Percentiles rank a stretch among this genome's conserved stretches.
phyloP scores from a whole-genome alignment of 2,888 invertebrate species.

The Stenoptilia bipunctidactyla region DNA sequence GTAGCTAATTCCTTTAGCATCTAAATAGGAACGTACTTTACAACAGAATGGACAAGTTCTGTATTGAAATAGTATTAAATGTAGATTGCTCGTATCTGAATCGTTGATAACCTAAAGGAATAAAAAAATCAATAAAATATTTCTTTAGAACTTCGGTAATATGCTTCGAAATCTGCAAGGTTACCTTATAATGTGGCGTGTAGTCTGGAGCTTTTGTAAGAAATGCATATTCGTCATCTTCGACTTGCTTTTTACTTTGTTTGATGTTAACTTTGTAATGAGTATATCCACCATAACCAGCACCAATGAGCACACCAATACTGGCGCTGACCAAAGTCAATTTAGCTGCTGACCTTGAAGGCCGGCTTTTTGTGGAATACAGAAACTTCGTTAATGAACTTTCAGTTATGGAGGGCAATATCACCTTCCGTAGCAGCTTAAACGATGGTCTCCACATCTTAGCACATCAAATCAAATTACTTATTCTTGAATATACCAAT shows the following conservation, averaged over 20 bases:
- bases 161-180: slow-evolving; percentile 6
- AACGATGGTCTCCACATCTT: slow-evolving; percentile 54
- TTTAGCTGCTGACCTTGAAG: slow-evolving; percentile 51
- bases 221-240: slow-evolving; percentile 53
- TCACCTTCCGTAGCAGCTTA: slow-evolving; percentile 38
- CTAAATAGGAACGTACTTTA: slow-evolving; percentile 91
- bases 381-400: slow-evolving; percentile 33
- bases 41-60: slow-evolving; percentile 98
- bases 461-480: too few relatives aligned
- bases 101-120: slow-evolving; percentile 73
- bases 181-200: slow-evolving; percentile 63
- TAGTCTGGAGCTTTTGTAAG: slow-evolving; percentile 59
- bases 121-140: neutral
- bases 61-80: slow-evolving; percentile 94
- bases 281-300: slow-evolving; percentile 65
- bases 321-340: slow-evolving; percentile 70
- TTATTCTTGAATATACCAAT: too few relatives aligned
- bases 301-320: slow-evolving; percentile 69
- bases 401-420: slow-evolving; percentile 38
- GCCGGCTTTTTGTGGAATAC: slow-evolving; percentile 45
- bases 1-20: slow-evolving; percentile 93
- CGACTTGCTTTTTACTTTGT: slow-evolving; percentile 25
- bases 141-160: too few relatives aligned
- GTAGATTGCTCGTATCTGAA: slow-evolving; percentile 75
- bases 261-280: slow-evolving; percentile 58